phyloP scores from a whole-genome alignment of 2,797 vertebrate species.

The Chaenodraco wilsoni region DNA sequence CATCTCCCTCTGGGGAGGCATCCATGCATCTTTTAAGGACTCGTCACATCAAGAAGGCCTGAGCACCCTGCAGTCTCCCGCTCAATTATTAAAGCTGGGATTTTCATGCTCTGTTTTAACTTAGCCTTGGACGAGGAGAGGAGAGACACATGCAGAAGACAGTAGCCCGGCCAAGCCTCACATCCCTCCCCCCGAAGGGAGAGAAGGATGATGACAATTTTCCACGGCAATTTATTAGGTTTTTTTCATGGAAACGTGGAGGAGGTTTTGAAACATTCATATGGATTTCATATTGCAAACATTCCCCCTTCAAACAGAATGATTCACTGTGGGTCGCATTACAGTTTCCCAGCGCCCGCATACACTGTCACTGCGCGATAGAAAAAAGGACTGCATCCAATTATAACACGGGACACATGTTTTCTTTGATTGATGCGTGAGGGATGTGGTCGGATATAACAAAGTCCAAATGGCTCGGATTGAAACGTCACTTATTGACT shows the following conservation, averaged over 20 bases:
- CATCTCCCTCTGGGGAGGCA: conserved; percentile 74
- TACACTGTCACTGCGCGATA: conserved; percentile 57
- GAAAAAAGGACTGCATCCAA: conserved; percentile 70
- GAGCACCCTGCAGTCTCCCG: conserved; percentile 73
- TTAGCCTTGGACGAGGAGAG: conserved; percentile 55
- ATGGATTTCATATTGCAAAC: conserved; percentile 77
- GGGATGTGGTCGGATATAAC: conserved; percentile 69
- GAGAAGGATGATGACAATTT: conserved; percentile 64
- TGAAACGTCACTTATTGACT: conserved; percentile 78
- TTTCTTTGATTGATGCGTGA: conserved; percentile 75
- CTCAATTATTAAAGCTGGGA: conserved; percentile 83
- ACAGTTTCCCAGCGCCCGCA: conserved; percentile 64
- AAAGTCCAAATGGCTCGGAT: conserved; percentile 75
- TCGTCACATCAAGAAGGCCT: conserved; percentile 73
- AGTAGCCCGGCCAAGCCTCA: conserved; percentile 50
- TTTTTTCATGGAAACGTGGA: conserved; percentile 71
- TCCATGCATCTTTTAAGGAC: conserved; percentile 85
- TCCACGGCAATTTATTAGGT: conserved; percentile 56
- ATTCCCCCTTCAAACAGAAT: conserved; percentile 75
- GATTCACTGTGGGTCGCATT: conserved; percentile 70
- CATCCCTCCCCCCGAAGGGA: conserved; percentile 33
- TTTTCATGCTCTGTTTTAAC: conserved; percentile 72
- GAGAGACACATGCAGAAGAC: conserved; percentile 56
- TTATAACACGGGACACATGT: conserved; percentile 74
- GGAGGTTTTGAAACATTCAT: conserved; percentile 73